These are phyloP conservation scores for Scatophagus argus DNA, from an alignment of 2,113 vertebrate genomes.

Conservation along the genomic window DNA sequence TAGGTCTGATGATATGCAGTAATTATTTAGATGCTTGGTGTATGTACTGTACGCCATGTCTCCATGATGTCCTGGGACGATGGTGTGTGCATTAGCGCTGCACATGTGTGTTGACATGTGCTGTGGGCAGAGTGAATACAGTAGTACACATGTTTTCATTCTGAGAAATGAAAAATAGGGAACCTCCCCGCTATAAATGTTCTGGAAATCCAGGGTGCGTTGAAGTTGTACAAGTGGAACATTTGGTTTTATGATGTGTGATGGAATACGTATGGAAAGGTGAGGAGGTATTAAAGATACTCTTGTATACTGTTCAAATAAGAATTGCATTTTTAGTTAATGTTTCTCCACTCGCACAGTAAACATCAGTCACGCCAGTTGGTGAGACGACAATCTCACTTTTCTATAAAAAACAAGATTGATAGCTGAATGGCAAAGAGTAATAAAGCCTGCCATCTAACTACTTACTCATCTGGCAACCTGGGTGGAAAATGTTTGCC, in stretches of 20 bases:
- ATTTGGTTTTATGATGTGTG: constrained; percentile 19
- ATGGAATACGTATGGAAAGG: constrained; percentile 26
- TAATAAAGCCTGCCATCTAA: constrained; percentile 38
- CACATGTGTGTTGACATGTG: constrained; percentile 48
- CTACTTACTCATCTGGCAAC: constrained; percentile 34
- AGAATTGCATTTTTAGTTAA: constrained; percentile 7
- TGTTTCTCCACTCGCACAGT: background rate
- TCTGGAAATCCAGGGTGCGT: constrained; percentile 54
- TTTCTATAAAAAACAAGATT: constrained; percentile 1
- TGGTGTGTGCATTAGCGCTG: constrained; percentile 15
- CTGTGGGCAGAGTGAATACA: constrained; percentile 32
- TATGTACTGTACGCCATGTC: constrained; percentile 28
- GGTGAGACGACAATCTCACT: background rate
- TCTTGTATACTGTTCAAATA: background rate
- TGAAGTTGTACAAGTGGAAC: background rate
- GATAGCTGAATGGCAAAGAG: constrained; percentile 36
- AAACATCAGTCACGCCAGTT: background rate
- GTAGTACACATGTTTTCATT: constrained; percentile 58
- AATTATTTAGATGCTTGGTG: background rate
- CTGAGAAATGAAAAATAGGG: constrained; percentile 43
- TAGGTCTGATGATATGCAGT: background rate
- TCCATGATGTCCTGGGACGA: constrained; percentile 2
- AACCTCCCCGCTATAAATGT: constrained; percentile 43
- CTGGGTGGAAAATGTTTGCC: constrained; percentile 59
- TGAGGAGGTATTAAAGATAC: background rate